Percentiles rank a stretch among this genome's conserved stretches.
Evolutionary conservation across 2,113 vertebrate species (phyloP).

Genomic region (Taurulus bubalis): DNA sequence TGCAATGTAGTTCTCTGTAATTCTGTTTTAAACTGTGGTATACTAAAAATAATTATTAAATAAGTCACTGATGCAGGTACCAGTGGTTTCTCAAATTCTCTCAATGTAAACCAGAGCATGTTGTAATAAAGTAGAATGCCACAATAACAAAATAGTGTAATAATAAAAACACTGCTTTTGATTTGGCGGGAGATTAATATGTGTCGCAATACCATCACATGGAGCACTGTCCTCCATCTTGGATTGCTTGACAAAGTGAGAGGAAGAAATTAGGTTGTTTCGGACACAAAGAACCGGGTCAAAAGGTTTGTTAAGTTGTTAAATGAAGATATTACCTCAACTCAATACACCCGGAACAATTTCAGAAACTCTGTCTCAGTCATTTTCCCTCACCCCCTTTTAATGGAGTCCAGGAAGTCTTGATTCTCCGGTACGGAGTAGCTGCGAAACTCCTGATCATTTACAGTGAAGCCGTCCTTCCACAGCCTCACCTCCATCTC

Average conservation of each 20-base stretch:
- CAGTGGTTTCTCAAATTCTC: too few species aligned
- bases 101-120: too few species aligned
- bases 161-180: not conserved
- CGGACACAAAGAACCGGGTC: too few species aligned
- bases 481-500: conserved; percentile 94
- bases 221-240: not conserved
- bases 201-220: not conserved
- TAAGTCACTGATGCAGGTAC: not conserved
- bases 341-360: too few species aligned
- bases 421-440: conserved; percentile 89
- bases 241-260: not conserved
- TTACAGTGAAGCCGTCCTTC: conserved; percentile 96
- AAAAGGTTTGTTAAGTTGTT: too few species aligned
- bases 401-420: conserved; percentile 93
- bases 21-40: not conserved
- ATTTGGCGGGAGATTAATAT: not conserved
- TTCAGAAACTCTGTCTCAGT: not conserved
- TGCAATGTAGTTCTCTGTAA: not conserved
- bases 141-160: too few species aligned
- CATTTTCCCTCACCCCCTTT: conserved; percentile 86
- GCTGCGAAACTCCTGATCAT: conserved; percentile 90
- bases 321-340: too few species aligned
- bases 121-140: too few species aligned
- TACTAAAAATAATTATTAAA: too few species aligned
- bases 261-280: not conserved